These are phyloP conservation scores for Pipra filicauda DNA, from an alignment of 2,113 vertebrate genomes.

Conservation along the genomic window DNA sequence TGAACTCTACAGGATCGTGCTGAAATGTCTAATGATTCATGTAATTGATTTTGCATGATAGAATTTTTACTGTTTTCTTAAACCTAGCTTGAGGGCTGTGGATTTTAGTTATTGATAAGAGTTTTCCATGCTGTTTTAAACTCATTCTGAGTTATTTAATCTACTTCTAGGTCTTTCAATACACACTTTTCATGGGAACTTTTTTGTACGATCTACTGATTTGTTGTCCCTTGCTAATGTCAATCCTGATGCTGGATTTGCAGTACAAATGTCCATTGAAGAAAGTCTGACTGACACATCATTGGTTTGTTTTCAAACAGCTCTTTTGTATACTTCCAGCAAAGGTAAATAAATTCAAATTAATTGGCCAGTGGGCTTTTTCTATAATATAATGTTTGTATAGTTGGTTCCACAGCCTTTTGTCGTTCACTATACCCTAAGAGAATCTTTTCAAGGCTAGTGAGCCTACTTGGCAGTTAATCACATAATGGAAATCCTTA, in stretches of 20 bases:
- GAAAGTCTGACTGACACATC: constrained; percentile 92
- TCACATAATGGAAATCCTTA: not conserved
- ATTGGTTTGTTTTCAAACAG: constrained; percentile 94
- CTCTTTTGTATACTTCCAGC: constrained; percentile 95
- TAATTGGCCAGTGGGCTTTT: not conserved
- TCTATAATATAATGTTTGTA: not conserved
- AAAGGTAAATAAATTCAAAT: constrained; percentile 81
- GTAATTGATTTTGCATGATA: not conserved
- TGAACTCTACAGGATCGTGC: not conserved
- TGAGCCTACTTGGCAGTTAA: not conserved
- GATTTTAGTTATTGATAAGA: not conserved
- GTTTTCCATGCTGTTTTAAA: not conserved
- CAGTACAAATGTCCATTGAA: constrained; percentile 97
- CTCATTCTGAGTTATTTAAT: not conserved
- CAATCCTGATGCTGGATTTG: constrained; percentile 95
- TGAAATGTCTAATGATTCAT: not conserved
- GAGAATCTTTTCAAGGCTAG: not conserved
- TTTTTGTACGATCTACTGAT: constrained; percentile 97
- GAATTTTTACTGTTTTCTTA: not conserved
- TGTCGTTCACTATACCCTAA: not conserved
- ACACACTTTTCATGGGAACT: constrained; percentile 98
- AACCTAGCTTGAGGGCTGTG: not conserved
- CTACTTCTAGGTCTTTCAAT: constrained; percentile 88
- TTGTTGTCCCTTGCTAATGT: constrained; percentile 95
- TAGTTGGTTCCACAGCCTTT: not conserved